Conservation (phyloP, 2,113 vertebrate species). For the Peucedramus taeniatus region DNA sequence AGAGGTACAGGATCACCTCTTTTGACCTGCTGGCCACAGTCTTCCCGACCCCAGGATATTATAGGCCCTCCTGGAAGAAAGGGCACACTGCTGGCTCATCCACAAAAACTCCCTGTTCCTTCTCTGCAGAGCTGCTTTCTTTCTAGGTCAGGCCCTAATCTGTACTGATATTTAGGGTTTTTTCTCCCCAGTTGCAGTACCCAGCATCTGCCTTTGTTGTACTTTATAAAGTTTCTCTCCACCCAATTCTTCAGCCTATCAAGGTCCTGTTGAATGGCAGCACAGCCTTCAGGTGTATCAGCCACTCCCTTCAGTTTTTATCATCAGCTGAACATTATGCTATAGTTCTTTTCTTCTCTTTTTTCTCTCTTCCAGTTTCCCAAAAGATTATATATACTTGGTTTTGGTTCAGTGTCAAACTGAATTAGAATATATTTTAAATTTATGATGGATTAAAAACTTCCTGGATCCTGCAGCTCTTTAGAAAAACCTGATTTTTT, state of each 20-base stretch:
- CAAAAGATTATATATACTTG: not conserved
- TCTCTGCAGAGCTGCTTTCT: not conserved
- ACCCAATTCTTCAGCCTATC: not conserved
- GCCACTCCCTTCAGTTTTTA: not conserved
- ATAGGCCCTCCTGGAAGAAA: not conserved
- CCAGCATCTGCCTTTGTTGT: not conserved
- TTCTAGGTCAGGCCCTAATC: not conserved
- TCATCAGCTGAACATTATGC: not conserved
- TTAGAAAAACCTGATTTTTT: not conserved
- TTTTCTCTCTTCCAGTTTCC: not conserved
- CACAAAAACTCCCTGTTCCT: not conserved
- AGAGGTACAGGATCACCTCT: not conserved
- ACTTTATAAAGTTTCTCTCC: not conserved
- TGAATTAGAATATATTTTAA: not conserved
- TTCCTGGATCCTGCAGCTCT: not conserved
- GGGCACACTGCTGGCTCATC: not conserved
- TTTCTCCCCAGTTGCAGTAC: fast-evolving
- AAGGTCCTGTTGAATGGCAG: not conserved
- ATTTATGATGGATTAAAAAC: not conserved
- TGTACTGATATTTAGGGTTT: not conserved
- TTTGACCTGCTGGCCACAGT: not conserved
- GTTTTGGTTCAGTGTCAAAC: not conserved
- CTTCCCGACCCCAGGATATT: no score
- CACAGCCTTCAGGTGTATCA: not conserved
- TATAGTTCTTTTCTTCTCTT: not conserved